Percentiles rank a stretch among this genome's conserved stretches.
Conservation (phyloP, 2,797 vertebrate species). For the Phoebastria nigripes region DNA sequence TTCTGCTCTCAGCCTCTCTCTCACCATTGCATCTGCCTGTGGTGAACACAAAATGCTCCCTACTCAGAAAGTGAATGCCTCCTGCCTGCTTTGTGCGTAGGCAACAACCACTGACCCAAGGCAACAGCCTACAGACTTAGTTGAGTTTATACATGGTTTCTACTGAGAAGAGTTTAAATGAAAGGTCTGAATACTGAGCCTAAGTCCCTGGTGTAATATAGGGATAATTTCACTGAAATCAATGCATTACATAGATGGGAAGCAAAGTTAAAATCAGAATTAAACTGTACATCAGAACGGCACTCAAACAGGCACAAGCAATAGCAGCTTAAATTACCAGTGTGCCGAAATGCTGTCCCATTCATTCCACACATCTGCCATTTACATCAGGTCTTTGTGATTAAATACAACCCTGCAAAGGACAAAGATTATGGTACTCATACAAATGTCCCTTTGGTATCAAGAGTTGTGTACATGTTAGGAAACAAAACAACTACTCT, state of each 20-base stretch:
- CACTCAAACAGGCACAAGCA: background rate
- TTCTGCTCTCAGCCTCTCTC: background rate
- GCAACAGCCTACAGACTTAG: background rate
- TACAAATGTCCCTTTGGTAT: background rate
- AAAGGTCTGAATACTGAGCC: background rate
- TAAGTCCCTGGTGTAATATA: background rate
- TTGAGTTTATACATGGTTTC: background rate
- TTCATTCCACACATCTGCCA: background rate
- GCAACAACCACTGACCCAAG: background rate
- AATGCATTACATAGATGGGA: background rate
- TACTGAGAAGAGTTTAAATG: background rate
- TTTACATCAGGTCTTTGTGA: background rate
- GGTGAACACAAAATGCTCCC: background rate
- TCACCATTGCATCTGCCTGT: background rate
- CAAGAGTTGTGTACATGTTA: background rate
- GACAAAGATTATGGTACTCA: background rate
- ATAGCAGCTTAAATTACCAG: background rate
- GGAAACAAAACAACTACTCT: background rate
- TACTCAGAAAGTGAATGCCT: background rate
- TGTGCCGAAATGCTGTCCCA: background rate
- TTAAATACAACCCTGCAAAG: background rate
- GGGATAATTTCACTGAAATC: background rate
- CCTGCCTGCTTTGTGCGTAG: background rate
- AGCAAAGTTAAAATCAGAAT: background rate
- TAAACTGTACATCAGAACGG: background rate